Conservation (phyloP, 2,888 invertebrate species). For the Kryphioiulus occultus region DNA sequence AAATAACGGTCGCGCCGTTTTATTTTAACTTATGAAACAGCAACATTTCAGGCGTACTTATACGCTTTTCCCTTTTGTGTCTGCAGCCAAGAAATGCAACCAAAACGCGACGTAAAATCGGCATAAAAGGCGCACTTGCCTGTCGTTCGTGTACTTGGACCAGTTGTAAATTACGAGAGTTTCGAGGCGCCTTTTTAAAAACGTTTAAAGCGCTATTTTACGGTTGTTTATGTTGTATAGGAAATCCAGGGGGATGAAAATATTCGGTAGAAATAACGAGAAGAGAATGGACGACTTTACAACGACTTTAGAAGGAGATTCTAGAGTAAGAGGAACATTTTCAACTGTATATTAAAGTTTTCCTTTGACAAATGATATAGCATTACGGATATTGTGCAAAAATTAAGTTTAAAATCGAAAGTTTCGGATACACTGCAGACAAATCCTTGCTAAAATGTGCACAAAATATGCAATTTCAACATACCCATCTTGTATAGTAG, state of each 20-base stretch:
- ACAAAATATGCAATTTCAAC: no score
- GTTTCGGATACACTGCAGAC: no score
- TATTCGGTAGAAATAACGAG: no score
- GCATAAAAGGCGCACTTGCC: not conserved
- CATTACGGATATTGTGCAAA: no score
- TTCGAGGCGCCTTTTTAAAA: not conserved
- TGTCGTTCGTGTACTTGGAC: not conserved
- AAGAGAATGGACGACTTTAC: no score
- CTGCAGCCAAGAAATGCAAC: not conserved
- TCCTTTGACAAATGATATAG: no score
- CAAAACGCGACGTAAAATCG: not conserved
- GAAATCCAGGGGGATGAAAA: not conserved
- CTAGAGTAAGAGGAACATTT: no score
- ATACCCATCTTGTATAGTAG: no score
- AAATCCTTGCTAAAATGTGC: no score
- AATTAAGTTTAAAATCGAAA: no score
- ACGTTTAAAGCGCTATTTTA: not conserved
- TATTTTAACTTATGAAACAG: not conserved
- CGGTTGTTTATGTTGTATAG: not conserved
- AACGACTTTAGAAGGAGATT: no score
- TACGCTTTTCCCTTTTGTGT: not conserved
- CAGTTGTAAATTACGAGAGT: not conserved
- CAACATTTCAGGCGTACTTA: not conserved
- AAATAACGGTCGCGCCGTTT: not conserved
- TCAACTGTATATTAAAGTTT: no score